Percentiles rank a stretch among this genome's conserved stretches.
Evolutionary conservation across 35 echinoderm and acorn worm genomes (phyloP).

Genomic region (Diadema setosum): DNA sequence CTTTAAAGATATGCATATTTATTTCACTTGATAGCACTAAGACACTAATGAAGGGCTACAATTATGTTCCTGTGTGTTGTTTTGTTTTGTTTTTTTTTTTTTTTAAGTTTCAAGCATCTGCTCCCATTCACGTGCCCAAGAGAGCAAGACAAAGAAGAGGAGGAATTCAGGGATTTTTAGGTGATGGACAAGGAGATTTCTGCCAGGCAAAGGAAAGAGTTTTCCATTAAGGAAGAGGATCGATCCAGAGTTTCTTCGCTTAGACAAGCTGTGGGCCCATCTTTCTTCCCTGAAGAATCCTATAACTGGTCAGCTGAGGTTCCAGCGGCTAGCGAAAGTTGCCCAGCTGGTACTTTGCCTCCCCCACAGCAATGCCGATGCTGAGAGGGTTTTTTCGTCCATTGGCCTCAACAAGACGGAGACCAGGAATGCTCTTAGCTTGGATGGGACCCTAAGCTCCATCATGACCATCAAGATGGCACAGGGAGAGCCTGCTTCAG

Average conservation of each 20-base stretch:
- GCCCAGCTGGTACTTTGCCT: not conserved
- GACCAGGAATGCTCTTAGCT: not conserved
- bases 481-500: not conserved
- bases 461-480: not conserved
- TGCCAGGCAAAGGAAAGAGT: not conserved
- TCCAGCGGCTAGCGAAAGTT: not conserved
- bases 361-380: constrained; percentile 13
- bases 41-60: too few species aligned
- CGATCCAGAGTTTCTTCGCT: not conserved
- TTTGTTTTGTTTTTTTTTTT: not conserved
- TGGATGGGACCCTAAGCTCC: not conserved
- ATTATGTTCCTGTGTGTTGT: too few species aligned
- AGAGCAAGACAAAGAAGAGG: not conserved
- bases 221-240: not conserved
- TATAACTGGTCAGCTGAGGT: not conserved
- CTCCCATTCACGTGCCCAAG: not conserved
- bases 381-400: not conserved
- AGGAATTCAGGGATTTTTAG: not conserved
- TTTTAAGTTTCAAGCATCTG: not conserved
- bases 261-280: not conserved
- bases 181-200: not conserved
- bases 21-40: too few species aligned
- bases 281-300: not conserved
- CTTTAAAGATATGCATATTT: too few species aligned
- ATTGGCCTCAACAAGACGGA: constrained; percentile 17